A percentile compares a stretch with the other conserved stretches of the same genome.
Conservation (phyloP, 2,797 vertebrate genomes). For the Galagoides demidoff region DNA sequence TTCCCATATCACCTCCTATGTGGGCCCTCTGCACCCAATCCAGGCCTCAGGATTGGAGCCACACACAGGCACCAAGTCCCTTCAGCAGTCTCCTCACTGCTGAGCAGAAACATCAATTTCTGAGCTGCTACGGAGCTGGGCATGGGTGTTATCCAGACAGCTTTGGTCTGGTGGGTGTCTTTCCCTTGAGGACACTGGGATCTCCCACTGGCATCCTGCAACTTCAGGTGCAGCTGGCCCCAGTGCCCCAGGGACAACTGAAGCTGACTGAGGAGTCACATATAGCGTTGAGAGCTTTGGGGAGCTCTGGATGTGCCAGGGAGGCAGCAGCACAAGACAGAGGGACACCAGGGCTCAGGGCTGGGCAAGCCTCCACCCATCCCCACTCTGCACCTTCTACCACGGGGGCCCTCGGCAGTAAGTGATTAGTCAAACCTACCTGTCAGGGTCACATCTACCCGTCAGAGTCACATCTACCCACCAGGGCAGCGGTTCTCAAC, state of each 20-base stretch:
- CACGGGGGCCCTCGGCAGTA: neutral
- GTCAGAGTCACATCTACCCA: accelerated
- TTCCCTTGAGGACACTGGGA: neutral
- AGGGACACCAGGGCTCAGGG: neutral
- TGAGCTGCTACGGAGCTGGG: neutral
- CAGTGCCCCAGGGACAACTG: neutral
- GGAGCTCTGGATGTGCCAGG: too few species aligned
- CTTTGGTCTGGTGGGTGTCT: neutral
- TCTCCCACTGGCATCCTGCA: neutral
- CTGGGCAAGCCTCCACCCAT: accelerated
- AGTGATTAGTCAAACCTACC: neutral
- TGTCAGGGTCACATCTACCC: neutral
- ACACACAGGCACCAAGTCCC: neutral
- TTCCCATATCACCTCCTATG: neutral
- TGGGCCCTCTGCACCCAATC: neutral
- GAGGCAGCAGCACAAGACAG: accelerated
- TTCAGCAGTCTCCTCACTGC: neutral
- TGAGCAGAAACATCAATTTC: accelerated
- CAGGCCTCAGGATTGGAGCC: neutral
- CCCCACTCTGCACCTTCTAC: neutral
- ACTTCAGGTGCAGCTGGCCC: neutral
- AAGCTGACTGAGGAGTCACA: neutral
- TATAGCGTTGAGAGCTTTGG: too few species aligned
- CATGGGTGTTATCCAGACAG: accelerated
- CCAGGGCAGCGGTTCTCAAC: neutral